Conservation (phyloP, 2,113 vertebrate genomes). For the Cyprinodon variegatus region DNA sequence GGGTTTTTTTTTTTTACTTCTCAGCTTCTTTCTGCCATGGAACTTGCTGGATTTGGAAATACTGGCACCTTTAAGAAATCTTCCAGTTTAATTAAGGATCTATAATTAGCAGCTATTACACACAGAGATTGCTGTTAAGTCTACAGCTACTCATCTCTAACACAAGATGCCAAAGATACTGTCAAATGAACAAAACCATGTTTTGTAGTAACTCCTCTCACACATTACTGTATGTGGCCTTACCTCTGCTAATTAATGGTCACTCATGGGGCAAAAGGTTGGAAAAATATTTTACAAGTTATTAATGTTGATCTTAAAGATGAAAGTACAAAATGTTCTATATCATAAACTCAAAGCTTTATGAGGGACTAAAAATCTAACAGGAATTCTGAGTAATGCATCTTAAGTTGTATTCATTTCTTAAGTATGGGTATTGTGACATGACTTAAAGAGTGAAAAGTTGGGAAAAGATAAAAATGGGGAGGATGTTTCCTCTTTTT, state of each 20-base stretch:
- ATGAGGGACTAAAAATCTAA: background rate
- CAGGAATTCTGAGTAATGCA: background rate
- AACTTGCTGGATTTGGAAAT: background rate
- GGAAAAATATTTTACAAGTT: background rate
- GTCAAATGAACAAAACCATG: background rate
- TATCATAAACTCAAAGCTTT: background rate
- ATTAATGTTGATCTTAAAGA: background rate
- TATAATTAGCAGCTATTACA: too few species aligned
- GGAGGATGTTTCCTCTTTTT: background rate
- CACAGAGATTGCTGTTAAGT: background rate
- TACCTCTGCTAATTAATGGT: background rate
- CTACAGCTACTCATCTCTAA: background rate
- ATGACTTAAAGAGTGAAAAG: background rate
- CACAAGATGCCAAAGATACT: too few species aligned
- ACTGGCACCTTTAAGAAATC: background rate
- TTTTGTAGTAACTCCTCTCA: background rate
- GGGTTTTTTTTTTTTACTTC: background rate
- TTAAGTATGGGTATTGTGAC: background rate
- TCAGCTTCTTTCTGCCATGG: background rate
- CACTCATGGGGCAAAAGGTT: background rate
- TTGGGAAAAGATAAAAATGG: background rate
- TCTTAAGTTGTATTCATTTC: background rate
- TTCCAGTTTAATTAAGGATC: background rate
- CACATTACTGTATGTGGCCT: background rate
- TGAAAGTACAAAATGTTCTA: background rate